Percentiles rank a stretch among this genome's conserved stretches.
Conservation (phyloP, 2,113 vertebrate species). For the Cryptotis parvus region DNA sequence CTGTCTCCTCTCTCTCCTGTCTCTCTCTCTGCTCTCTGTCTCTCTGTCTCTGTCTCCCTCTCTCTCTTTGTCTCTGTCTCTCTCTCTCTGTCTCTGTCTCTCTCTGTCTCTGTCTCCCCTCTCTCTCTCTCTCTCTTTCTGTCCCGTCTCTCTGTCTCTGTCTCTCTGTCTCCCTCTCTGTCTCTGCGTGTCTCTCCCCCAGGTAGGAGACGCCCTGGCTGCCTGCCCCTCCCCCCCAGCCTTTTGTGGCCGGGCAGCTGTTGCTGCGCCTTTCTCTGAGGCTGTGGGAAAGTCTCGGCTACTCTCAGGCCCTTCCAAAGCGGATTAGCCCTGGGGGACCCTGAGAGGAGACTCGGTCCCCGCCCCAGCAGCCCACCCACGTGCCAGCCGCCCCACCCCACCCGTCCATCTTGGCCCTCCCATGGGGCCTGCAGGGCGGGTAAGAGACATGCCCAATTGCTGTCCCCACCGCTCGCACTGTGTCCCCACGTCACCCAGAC, state of each 20-base stretch:
- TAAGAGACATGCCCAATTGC: too few species aligned
- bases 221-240: constrained; percentile 42
- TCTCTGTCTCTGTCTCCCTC: too few species aligned
- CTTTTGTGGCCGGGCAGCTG: constrained; percentile 88
- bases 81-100: too few species aligned
- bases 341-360: constrained; percentile 78
- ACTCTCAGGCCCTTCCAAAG: constrained; percentile 87
- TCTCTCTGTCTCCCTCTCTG: not conserved
- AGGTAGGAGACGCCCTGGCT: constrained; percentile 59
- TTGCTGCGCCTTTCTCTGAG: constrained; percentile 87
- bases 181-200: not conserved
- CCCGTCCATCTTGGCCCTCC: not conserved
- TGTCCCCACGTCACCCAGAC: too few species aligned
- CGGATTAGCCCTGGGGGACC: constrained; percentile 86
- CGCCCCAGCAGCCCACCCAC: not conserved
- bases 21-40: too few species aligned
- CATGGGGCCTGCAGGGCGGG: not conserved
- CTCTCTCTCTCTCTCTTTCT: too few species aligned
- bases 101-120: too few species aligned
- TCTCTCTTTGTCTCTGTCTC: too few species aligned
- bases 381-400: too few species aligned
- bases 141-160: too few species aligned
- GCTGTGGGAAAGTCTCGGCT: constrained; percentile 89
- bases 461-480: too few species aligned
- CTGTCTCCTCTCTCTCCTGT: too few species aligned